These are phyloP conservation scores for Drosophila dives DNA, from an alignment of 2,888 invertebrate species.

Conservation along the genomic window DNA sequence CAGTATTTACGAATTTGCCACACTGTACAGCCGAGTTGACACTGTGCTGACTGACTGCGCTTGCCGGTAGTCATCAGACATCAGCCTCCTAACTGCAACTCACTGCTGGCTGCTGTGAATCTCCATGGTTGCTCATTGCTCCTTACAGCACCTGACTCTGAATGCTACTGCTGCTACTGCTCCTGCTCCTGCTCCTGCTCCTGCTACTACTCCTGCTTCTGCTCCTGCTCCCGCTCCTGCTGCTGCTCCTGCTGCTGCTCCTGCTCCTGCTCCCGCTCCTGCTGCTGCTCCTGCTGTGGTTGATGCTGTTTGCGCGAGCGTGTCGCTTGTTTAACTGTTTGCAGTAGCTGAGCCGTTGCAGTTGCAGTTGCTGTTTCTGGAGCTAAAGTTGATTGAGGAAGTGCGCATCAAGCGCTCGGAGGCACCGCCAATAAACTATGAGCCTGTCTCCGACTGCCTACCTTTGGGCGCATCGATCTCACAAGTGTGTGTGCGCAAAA, in stretches of 20 bases:
- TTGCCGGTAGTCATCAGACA: slow-evolving; percentile 1
- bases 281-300: slow-evolving; percentile 10
- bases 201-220: background rate
- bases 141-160: slow-evolving; percentile 19
- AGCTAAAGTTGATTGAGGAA: slow-evolving; percentile 74
- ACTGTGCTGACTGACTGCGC: slow-evolving; percentile 3
- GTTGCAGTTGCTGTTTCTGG: slow-evolving; percentile 21
- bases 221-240: slow-evolving; percentile 8
- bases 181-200: slow-evolving; percentile 15
- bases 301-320: slow-evolving; percentile 39
- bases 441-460: slow-evolving; percentile 37
- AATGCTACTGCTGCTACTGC: slow-evolving; percentile 6
- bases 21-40: slow-evolving; percentile 24
- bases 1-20: background rate
- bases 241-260: background rate
- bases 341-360: slow-evolving; percentile 50
- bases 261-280: slow-evolving; percentile 18
- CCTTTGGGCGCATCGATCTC: slow-evolving; percentile 44
- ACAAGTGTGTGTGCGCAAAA: background rate
- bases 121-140: slow-evolving; percentile 12
- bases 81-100: background rate
- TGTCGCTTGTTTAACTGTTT: slow-evolving; percentile 69
- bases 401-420: slow-evolving; percentile 76
- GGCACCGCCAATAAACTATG: slow-evolving; percentile 78
- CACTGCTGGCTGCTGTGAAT: background rate